Evolutionary conservation across 2,113 vertebrate species (phyloP).

Genomic region (Megaceryle maxima): DNA sequence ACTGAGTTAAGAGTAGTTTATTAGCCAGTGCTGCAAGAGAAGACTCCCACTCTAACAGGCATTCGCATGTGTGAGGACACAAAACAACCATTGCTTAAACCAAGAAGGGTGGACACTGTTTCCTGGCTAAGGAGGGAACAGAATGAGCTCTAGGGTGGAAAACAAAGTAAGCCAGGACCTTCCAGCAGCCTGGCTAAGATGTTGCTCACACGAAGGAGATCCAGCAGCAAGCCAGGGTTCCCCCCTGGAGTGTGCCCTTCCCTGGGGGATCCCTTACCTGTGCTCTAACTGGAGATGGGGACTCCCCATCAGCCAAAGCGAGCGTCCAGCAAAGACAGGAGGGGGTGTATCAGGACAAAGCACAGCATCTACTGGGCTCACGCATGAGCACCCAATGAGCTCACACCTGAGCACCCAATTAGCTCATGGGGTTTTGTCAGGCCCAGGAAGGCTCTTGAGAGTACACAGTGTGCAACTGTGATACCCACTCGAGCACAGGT

Average conservation of each 20-base stretch:
- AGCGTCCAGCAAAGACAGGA: not conserved
- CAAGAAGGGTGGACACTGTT: not conserved
- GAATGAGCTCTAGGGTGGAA: not conserved
- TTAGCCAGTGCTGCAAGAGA: not conserved
- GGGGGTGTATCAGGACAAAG: not conserved
- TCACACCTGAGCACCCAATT: not conserved
- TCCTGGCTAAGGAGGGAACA: not conserved
- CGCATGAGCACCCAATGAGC: not conserved
- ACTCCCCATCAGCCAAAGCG: not conserved
- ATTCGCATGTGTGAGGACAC: not conserved
- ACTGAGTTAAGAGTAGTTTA: not conserved
- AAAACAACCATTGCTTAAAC: not conserved
- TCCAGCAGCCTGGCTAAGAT: not conserved
- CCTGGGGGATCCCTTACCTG: fast-evolving
- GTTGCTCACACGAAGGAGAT: not conserved
- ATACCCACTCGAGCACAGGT: fast-evolving
- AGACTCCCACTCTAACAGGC: not conserved
- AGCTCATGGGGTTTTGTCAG: not conserved
- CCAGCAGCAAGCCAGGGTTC: not conserved
- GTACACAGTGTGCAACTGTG: not conserved
- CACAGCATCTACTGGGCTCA: not conserved
- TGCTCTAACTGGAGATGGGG: not conserved
- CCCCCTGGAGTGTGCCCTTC: not conserved
- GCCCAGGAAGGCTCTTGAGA: not conserved
- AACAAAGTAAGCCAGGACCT: not conserved